phyloP scores from a whole-genome alignment of 2,113 vertebrate genomes.

The Calyptommatus sinebrachiatus region DNA sequence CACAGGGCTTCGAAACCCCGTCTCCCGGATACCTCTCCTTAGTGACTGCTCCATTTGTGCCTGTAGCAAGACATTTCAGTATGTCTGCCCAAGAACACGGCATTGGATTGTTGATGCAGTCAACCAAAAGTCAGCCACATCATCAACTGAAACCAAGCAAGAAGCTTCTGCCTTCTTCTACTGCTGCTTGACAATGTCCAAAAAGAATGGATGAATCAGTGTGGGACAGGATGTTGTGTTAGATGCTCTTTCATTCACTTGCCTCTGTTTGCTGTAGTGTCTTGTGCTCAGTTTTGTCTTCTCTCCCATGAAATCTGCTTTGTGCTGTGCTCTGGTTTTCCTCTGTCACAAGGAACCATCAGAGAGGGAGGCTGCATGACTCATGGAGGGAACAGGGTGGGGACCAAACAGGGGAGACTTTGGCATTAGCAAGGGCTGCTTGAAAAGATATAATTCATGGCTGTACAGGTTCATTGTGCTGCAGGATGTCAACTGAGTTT shows the following conservation, averaged over 20 bases:
- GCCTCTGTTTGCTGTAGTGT: no score
- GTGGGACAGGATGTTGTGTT: no score
- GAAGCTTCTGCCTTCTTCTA: no score
- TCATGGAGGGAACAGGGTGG: not conserved
- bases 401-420: not conserved
- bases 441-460: conserved; percentile 9
- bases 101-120: not conserved
- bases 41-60: no score
- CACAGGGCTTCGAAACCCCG: no score
- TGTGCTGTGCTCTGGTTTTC: not conserved
- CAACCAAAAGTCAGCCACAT: not conserved
- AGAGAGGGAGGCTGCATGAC: not conserved
- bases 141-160: no score
- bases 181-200: no score
- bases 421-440: not conserved
- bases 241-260: no score
- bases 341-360: not conserved
- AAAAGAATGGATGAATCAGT: no score
- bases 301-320: not conserved
- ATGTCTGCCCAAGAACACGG: no score
- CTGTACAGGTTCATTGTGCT: not conserved
- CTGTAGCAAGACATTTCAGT: no score
- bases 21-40: no score
- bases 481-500: conserved; percentile 12
- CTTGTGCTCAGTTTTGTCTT: not conserved